Evolutionary conservation across 2,888 invertebrate species (phyloP), one percentile per base, ranked within the genome.

Genomic region (Pandemis corylana): DNA sequence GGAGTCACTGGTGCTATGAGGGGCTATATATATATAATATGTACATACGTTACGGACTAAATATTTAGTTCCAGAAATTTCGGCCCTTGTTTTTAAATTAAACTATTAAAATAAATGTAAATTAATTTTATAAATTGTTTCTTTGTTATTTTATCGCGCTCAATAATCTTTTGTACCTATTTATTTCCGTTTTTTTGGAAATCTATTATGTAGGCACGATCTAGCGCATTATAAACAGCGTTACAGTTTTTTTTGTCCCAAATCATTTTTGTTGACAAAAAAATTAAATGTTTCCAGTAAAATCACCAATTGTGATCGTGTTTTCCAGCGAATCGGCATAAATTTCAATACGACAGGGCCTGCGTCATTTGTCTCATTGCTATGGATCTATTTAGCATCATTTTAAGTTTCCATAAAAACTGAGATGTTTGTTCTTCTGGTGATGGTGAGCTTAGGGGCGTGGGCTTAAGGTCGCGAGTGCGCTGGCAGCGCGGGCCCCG

Each of bases 341-440:
- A 85, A 92, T 92, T 87, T 89, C 82, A 92, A 92, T 91, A 90
- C 89, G 89, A 89, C 84, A 81, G 81, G 77, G 83, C 81, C 84
- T 84, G 79, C 85, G 86, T 85, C 86, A 84, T 80, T 82, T 80
- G 85, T 82, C 87, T 88, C 88, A 87, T 91, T 88, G 87, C 80
- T 89, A 89, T 90, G 89, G 87, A 81, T 82, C 88, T 89, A 87
- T 87, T 89, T 85, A 88, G 87, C 87, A 86, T 86, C 82, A 83
- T 82, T 83, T 83, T 82, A 80, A 72, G 73, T 75, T 77, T 75
- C 67, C 74, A 72, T 70, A 75, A 75, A 75, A 75, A 75, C 15
- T 62, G 76, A 72, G 66, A 76, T 13, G 28, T 44, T 66, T 59
- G 69, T 66, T 77, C 76, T 71, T 82, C 81, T 79, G 62, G 62